Evolutionary conservation across 2,797 vertebrate genomes (phyloP).

Genomic region (Xenops minutus): DNA sequence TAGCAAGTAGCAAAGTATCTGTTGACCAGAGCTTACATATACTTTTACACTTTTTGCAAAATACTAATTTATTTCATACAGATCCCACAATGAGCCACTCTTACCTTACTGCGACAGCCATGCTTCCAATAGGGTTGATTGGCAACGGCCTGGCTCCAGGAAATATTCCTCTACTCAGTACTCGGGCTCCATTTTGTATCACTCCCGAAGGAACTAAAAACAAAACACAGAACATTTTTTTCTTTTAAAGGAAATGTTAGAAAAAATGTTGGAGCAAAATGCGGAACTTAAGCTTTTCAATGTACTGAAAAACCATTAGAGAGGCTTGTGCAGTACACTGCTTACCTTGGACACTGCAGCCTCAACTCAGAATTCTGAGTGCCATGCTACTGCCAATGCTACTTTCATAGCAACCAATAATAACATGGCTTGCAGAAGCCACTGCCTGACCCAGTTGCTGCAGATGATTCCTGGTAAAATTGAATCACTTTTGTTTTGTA

Average conservation of each 20-base stretch:
- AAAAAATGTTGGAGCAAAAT: not conserved
- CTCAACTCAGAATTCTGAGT: not conserved
- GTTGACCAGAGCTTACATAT: not conserved
- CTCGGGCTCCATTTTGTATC: slow-evolving; percentile 92
- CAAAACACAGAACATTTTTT: not conserved
- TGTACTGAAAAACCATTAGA: not conserved
- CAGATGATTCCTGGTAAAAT: not conserved
- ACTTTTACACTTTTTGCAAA: not conserved
- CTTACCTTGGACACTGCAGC: slow-evolving; percentile 24
- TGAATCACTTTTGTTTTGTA: not conserved
- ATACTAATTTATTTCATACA: not conserved
- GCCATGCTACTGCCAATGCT: not conserved
- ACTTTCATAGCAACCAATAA: not conserved
- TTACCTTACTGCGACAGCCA: slow-evolving; percentile 89
- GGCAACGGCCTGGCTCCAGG: slow-evolving; percentile 92
- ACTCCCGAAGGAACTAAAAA: slow-evolving; percentile 89
- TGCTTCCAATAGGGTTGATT: slow-evolving; percentile 89
- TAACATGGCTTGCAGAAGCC: not conserved
- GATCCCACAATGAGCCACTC: not conserved
- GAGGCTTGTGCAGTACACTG: not conserved
- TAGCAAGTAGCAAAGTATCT: not conserved
- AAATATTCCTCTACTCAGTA: slow-evolving; percentile 91
- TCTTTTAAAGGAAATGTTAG: not conserved
- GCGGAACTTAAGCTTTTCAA: not conserved
- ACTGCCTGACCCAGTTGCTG: not conserved